Evolutionary conservation across 2,113 vertebrate species (phyloP), one percentile per base, ranked within the genome.

Genomic region (Procavia capensis): DNA sequence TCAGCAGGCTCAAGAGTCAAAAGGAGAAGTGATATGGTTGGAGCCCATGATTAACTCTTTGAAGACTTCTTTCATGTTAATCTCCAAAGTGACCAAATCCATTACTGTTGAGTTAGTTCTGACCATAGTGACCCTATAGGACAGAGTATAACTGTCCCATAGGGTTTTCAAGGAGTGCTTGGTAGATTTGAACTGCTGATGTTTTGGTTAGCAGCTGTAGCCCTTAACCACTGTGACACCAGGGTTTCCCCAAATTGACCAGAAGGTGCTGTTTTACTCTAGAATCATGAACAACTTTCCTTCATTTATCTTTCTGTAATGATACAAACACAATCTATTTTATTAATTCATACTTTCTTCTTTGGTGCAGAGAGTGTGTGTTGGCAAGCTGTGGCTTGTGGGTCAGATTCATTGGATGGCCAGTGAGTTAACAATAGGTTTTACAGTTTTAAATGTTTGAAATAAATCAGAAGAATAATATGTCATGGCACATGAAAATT

Each of bases 1-100:
- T 88, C 75, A 88, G 92, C 29, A 81, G 31, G 13, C 50, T 85
- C 43, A 86, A 76, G 78, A 96, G 84, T 74, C 66, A 78, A 54
- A 41, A 22, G 72, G 36, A 74, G 90, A 57, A 85, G 41, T 43
- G 36, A 61, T 82, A 7, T 47, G 74, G 5, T 74, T 68, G 61
- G 85, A 85, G 66, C 34, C 85, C 61, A 87, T 63, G 66, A 89
- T 88, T 96, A 94, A 90, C 81, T 88, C 64, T 85, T 92, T 74
- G n/a, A 87, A 61, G 75, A 79, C 47, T 95, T 31, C n/a, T 85
- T 29, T 88, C 27, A 24, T 36, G 31, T 80, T 92, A 61, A 8
- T 13, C 8, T 57, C 45, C 47, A n/a, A n/a, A n/a, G n/a, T n/a
- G n/a, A n/a, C n/a, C n/a, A n/a, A n/a, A n/a, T n/a, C n/a, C n/a